Conservation (phyloP, 2,113 vertebrate genomes). For the Catharus bicknelli region DNA sequence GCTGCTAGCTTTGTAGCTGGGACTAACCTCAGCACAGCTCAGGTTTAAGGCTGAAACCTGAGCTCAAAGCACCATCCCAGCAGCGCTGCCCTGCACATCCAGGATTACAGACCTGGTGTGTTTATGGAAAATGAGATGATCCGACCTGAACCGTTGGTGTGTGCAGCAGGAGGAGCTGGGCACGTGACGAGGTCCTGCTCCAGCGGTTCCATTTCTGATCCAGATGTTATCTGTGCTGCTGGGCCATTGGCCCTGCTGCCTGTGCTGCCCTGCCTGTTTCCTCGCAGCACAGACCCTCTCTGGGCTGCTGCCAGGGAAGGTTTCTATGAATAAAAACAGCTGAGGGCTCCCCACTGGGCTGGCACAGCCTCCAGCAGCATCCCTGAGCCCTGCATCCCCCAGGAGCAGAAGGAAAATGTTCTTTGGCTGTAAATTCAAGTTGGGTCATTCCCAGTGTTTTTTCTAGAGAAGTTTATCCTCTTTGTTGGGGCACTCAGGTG, state of each 20-base stretch:
- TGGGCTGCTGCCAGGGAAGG: neutral
- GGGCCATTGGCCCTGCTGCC: neutral
- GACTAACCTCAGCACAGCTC: neutral
- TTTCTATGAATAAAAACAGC: neutral
- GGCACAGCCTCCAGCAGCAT: neutral
- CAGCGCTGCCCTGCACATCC: neutral
- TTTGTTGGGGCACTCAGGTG: neutral
- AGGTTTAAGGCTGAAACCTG: neutral
- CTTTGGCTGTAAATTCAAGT: accelerated
- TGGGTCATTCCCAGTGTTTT: accelerated
- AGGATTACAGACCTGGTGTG: neutral
- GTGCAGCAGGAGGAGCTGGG: neutral
- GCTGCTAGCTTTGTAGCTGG: neutral
- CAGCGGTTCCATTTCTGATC: neutral
- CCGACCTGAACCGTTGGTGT: accelerated
- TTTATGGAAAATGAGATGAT: neutral
- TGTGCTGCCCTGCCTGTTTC: neutral
- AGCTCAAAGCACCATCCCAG: neutral
- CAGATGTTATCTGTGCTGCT: neutral
- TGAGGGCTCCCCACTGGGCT: neutral
- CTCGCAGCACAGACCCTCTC: neutral
- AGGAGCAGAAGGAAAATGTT: neutral
- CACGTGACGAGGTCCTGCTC: neutral
- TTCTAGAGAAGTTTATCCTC: neutral
- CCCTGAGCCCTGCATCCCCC: neutral